Conservation (phyloP, 2,888 invertebrate species). For the Caenorhabditis virilis region DNA sequence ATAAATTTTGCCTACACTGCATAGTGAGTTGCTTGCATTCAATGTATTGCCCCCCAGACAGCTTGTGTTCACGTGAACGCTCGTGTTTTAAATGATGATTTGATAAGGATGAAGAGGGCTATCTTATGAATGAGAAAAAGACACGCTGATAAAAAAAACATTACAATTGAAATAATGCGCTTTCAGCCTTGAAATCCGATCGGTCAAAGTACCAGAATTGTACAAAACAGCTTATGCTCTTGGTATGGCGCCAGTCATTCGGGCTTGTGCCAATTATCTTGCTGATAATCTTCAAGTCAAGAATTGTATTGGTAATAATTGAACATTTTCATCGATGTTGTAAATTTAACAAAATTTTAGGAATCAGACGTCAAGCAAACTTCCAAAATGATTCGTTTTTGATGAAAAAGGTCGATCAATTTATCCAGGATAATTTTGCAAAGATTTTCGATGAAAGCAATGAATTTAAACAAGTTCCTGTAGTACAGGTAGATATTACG, state of each 20-base stretch:
- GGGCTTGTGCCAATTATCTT: conserved; percentile 78
- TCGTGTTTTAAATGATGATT: too few species aligned
- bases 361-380: conserved; percentile 66
- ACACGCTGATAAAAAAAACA: too few species aligned
- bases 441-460: conserved; percentile 54
- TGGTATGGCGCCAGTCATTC: conserved; percentile 77
- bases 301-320: conserved; percentile 71
- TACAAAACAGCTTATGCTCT: conserved; percentile 82
- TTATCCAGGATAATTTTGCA: conserved; percentile 60
- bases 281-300: conserved; percentile 75
- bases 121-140: background rate
- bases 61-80: too few species aligned
- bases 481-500: conserved; percentile 54
- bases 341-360: conserved; percentile 34
- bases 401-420: conserved; percentile 61
- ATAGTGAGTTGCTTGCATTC: conserved; percentile 72
- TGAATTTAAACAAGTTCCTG: conserved; percentile 66
- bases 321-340: background rate
- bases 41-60: too few species aligned
- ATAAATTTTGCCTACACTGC: conserved; percentile 85
- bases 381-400: conserved; percentile 63
- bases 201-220: conserved; percentile 77
- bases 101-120: too few species aligned
- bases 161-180: too few species aligned
- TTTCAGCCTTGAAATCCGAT: conserved; percentile 73